These are phyloP conservation scores for Isichthys henryi DNA, from an alignment of 2,113 vertebrate genomes.

Conservation along the genomic window DNA sequence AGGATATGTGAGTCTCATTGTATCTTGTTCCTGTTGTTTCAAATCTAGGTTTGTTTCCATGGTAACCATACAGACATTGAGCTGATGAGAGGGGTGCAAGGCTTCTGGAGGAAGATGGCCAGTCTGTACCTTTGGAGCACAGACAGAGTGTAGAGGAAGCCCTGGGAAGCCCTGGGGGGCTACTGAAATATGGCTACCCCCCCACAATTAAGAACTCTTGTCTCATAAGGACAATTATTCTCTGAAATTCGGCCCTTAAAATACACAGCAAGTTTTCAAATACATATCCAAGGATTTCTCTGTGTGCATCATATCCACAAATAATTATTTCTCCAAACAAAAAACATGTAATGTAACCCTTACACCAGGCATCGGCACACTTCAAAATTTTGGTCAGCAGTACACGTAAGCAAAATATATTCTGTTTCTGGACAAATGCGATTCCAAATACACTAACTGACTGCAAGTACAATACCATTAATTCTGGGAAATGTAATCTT, in stretches of 20 bases:
- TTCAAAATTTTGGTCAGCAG: background rate
- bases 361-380: background rate
- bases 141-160: background rate
- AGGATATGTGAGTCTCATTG: constrained; percentile 62
- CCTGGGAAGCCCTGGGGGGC: background rate
- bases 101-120: constrained; percentile 60
- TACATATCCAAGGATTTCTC: background rate
- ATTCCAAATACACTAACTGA: background rate
- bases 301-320: background rate
- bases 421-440: background rate
- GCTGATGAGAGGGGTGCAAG: constrained; percentile 61
- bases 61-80: constrained; percentile 62
- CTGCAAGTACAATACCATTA: background rate
- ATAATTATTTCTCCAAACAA: background rate
- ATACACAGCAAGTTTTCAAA: background rate
- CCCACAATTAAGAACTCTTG: background rate
- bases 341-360: background rate
- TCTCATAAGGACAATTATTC: background rate
- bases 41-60: constrained; percentile 73
- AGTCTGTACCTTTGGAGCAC: constrained; percentile 45
- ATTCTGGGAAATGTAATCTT: background rate
- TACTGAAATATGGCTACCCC: background rate
- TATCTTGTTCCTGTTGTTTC: constrained; percentile 69
- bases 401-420: background rate
- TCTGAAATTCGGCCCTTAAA: background rate